phyloP scores from a whole-genome alignment of 2,113 vertebrate genomes.

The Crotalus viridis region DNA sequence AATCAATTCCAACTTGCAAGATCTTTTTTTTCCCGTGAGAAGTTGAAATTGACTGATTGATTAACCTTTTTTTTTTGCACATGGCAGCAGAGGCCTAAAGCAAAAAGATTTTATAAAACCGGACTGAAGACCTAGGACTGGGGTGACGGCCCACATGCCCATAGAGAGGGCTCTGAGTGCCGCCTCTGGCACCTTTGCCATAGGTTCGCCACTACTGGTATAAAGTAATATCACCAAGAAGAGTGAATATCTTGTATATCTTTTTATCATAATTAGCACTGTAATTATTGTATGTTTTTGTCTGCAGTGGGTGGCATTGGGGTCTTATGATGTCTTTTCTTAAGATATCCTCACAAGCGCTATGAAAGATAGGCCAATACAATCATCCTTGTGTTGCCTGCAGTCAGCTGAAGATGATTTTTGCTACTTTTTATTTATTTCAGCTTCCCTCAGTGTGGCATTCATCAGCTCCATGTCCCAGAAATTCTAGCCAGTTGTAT shows the following conservation, averaged over 20 bases:
- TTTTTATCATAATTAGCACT: not conserved
- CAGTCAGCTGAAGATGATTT: not conserved
- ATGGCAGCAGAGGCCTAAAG: no score
- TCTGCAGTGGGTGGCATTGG: not conserved
- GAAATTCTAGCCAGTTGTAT: not conserved
- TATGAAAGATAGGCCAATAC: not conserved
- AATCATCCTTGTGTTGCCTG: not conserved
- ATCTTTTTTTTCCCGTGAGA: no score
- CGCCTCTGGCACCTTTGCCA: no score
- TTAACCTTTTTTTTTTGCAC: no score
- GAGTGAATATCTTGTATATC: not conserved
- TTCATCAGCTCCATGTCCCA: not conserved
- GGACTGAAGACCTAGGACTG: no score
- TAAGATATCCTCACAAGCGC: not conserved
- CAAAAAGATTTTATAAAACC: no score
- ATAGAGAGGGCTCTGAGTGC: no score
- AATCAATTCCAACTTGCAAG: no score
- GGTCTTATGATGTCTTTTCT: not conserved
- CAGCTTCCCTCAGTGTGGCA: not conserved
- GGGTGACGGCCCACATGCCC: no score
- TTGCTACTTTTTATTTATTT: not conserved
- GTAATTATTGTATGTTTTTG: not conserved
- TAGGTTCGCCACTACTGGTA: not conserved
- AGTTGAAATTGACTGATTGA: no score
- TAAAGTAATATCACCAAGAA: not conserved